Conservation (phyloP, 2,888 invertebrate species). For the Mythimna impura region DNA sequence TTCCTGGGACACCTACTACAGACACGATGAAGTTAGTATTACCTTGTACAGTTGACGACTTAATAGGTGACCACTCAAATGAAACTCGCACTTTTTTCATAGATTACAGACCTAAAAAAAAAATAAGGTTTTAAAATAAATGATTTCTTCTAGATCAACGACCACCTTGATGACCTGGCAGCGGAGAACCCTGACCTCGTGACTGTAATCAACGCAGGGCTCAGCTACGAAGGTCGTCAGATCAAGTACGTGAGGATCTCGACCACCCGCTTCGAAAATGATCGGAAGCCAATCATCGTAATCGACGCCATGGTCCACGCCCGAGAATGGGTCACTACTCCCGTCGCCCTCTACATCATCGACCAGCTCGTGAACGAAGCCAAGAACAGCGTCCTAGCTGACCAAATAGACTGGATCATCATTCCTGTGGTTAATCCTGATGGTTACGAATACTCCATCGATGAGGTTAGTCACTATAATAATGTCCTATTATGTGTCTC, state of each 20-base stretch:
- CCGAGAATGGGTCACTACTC: conserved; percentile 94
- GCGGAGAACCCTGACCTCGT: conserved; percentile 85
- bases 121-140: background rate
- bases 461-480: conserved; percentile 61
- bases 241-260: conserved; percentile 91
- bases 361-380: conserved; percentile 91
- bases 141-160: conserved; percentile 85
- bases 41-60: background rate
- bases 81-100: background rate
- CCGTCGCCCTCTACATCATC: conserved; percentile 92
- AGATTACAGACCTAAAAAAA: background rate
- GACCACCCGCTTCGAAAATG: conserved; percentile 82
- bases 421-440: conserved; percentile 93
- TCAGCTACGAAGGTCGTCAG: conserved; percentile 90
- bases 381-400: conserved; percentile 85
- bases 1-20: conserved; percentile 83
- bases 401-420: conserved; percentile 92
- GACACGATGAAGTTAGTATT: conserved; percentile 75
- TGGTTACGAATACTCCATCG: conserved; percentile 92
- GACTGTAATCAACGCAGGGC: conserved; percentile 89
- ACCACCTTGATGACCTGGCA: conserved; percentile 84
- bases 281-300: conserved; percentile 90
- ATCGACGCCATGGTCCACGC: conserved; percentile 92
- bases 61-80: background rate
- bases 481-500: too few species aligned